Base-by-base conservation (phyloP, 2,888 invertebrate genomes). In the Athalia circularis region DNA sequence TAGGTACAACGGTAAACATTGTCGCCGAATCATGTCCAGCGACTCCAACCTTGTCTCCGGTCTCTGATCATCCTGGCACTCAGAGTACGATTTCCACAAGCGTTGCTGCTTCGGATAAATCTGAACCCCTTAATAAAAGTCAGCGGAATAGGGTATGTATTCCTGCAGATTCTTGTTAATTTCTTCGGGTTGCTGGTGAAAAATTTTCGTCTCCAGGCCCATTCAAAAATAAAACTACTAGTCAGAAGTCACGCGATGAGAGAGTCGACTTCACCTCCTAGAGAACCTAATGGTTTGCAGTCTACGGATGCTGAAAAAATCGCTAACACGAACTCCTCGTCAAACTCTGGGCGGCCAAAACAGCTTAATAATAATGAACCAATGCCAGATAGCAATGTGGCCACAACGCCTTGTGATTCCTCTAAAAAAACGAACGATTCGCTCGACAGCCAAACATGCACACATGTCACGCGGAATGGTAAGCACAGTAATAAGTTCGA, bases 241-340 rank as follows among this genome's bases (percentile, higher is more conserved):
- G 96, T 96, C 79, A 94, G 98, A 86, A 97, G 97, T 87, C 96
- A 96, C 92, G 98, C 97, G 81, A 95, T 97, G 92, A 94, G 96
- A 87, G 97, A 97, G 90, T 95, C 96, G 81, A 94, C 95, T 65
- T 92, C 92, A 68, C 92, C 92, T 57, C 92, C 92, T 43, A 89
- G 92, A 77, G 92, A 92, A 83, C 91, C 92, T 11, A 87, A 88
- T 79, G 88, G 88, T 81, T 85, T 87, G 82, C 79, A 80, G 54
- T 81, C 81, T 13, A 79, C 82, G 70, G 88, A 86, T 76, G 81
- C 82, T 5, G 86, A 86, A 72, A 85, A 85, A 75, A 85, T 85
- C 77, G 80, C 84, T 70, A 78, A 72, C 6, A 83, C 82, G 8
- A 82, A 65, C 52, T 43, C 61, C 9, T 47, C 76, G 11, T 48